Evolutionary conservation across 2,888 invertebrate species (phyloP).

Genomic region (Capitulum mitella): DNA sequence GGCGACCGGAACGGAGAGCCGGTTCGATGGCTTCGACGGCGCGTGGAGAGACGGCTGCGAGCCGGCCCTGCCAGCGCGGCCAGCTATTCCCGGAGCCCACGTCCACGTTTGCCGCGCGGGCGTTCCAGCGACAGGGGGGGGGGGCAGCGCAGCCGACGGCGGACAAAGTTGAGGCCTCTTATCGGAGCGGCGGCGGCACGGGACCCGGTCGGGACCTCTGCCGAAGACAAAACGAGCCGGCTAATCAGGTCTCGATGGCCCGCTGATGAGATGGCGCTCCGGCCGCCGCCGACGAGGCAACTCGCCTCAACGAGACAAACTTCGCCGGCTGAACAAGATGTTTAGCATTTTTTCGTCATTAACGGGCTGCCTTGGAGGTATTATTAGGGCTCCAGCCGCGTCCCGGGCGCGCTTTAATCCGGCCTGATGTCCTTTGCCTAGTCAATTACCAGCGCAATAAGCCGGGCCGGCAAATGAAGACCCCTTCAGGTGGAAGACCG

Average conservation of each 20-base stretch:
- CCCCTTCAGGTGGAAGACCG: conserved; percentile 22
- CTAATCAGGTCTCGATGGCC: neutral
- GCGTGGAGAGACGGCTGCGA: neutral
- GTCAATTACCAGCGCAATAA: conserved; percentile 19
- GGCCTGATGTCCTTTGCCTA: neutral
- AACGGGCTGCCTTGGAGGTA: conserved; percentile 2
- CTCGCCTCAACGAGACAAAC: conserved; percentile 8
- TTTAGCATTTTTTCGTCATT: conserved; percentile 22
- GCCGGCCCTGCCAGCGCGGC: neutral
- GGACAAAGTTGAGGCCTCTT: neutral
- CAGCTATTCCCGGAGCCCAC: no score
- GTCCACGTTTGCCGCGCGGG: neutral
- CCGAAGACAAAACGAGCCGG: neutral
- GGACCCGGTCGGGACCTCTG: neutral
- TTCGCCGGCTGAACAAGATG: conserved; percentile 20
- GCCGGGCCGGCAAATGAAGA: neutral
- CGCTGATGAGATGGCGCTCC: neutral
- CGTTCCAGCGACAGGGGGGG: no score
- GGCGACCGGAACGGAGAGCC: neutral
- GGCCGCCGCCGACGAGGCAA: neutral
- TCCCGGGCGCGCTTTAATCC: neutral
- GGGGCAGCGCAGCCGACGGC: neutral
- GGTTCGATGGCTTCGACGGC: conserved; percentile 1
- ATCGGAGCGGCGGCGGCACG: neutral
- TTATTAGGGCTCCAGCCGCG: neutral